These are phyloP conservation scores for Plestiodon gilberti DNA, from an alignment of 2,113 vertebrate genomes.

Conservation along the genomic window DNA sequence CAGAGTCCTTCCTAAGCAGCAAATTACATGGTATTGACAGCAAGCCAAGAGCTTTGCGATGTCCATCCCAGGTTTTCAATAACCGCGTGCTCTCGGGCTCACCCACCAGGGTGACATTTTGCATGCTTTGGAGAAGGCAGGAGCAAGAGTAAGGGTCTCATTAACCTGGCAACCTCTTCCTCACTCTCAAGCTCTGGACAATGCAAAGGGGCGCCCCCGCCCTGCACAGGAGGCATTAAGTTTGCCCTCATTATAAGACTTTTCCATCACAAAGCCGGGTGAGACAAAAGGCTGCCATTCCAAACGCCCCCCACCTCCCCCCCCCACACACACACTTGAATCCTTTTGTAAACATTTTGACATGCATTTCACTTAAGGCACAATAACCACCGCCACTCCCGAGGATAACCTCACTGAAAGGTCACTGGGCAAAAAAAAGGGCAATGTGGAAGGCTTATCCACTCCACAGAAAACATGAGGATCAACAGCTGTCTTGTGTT, in stretches of 20 bases:
- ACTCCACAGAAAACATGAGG: conserved; percentile 4
- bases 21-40: not conserved
- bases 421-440: conserved; percentile 40
- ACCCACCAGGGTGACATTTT: not conserved
- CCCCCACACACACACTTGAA: conserved; percentile 38
- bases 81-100: not conserved
- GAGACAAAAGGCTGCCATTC: conserved; percentile 48
- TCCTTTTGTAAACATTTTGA: conserved; percentile 67
- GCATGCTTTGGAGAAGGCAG: conserved; percentile 1
- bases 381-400: conserved; percentile 17
- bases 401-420: conserved; percentile 42
- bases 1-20: not conserved
- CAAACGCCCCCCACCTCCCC: not conserved
- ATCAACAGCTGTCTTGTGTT: not conserved
- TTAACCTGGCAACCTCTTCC: conserved; percentile 59
- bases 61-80: not conserved
- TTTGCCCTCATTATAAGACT: conserved; percentile 55
- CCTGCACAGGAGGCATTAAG: conserved; percentile 13
- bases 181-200: conserved; percentile 34
- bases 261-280: conserved; percentile 47
- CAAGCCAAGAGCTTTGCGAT: not conserved
- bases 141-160: conserved; percentile 43
- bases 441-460: not conserved
- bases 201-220: conserved; percentile 31
- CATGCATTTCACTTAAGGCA: conserved; percentile 41